These are phyloP conservation scores for Gnathonemus longibarbis DNA, from an alignment of 2,113 vertebrate genomes.

Conservation along the genomic window DNA sequence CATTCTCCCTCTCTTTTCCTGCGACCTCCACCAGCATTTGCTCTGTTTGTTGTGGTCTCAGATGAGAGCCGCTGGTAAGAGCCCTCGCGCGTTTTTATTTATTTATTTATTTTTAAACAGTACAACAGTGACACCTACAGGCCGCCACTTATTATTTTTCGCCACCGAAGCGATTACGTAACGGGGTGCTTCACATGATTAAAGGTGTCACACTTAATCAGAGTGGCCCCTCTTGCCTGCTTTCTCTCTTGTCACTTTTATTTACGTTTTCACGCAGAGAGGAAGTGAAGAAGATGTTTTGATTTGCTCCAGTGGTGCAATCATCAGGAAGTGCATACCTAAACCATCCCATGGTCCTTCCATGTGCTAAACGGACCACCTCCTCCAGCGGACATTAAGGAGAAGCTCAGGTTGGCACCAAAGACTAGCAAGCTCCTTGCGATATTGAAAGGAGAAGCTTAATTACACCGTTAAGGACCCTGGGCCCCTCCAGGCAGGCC, in stretches of 20 bases:
- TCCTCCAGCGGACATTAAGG: not conserved
- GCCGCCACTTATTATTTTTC: not conserved
- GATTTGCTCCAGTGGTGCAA: not conserved
- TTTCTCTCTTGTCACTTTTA: constrained; percentile 1
- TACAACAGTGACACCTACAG: constrained; percentile 22
- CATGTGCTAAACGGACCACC: not conserved
- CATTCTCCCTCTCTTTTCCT: not conserved
- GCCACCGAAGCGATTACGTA: constrained; percentile 19
- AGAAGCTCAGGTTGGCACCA: not conserved
- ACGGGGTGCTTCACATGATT: constrained; percentile 31
- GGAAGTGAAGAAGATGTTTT: constrained; percentile 18
- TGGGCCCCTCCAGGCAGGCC: not conserved
- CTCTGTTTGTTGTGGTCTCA: constrained; percentile 7
- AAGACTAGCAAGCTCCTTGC: not conserved
- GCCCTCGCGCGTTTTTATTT: not conserved
- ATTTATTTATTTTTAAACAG: not conserved
- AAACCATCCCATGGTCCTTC: not conserved
- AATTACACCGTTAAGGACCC: not conserved
- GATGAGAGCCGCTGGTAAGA: not conserved
- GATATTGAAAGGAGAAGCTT: not conserved
- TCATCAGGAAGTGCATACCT: not conserved
- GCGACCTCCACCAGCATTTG: constrained; percentile 7
- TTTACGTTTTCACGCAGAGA: not conserved
- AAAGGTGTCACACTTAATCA: constrained; percentile 36
- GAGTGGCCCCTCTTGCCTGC: constrained; percentile 9